Evolutionary conservation across 2,797 vertebrate genomes (phyloP).

Genomic region (Meda fulgida): DNA sequence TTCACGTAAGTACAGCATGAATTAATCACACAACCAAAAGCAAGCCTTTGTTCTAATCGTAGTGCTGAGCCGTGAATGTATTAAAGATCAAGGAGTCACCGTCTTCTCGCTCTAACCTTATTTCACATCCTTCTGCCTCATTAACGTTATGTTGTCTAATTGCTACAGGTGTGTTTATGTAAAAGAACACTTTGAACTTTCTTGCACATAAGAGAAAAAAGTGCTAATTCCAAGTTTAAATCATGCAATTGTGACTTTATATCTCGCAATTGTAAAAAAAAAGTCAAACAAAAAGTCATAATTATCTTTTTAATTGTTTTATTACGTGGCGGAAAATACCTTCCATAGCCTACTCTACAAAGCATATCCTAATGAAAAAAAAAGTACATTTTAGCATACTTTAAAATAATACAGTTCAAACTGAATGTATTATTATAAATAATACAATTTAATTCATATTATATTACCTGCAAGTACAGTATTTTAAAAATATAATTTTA

Average conservation of each 20-base stretch:
- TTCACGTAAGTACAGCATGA: slow-evolving; percentile 1
- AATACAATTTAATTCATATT: too few relatives aligned
- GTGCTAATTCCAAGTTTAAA: too few relatives aligned
- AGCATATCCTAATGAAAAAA: background rate
- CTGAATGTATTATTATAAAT: background rate
- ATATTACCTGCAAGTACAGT: too few relatives aligned
- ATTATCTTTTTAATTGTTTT: too few relatives aligned
- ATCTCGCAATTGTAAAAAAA: too few relatives aligned
- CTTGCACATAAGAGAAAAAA: too few relatives aligned
- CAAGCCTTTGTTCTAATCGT: slow-evolving; percentile 29
- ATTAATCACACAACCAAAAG: slow-evolving; percentile 50
- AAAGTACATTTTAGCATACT: background rate
- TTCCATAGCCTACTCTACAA: background rate
- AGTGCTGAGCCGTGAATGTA: slow-evolving; percentile 34
- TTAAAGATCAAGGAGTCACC: slow-evolving; percentile 41
- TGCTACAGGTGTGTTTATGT: background rate
- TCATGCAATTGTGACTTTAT: too few relatives aligned
- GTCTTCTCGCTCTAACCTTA: background rate
- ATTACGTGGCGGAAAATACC: too few relatives aligned
- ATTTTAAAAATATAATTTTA: too few relatives aligned
- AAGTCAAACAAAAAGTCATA: too few relatives aligned
- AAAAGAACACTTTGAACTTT: slow-evolving; percentile 2
- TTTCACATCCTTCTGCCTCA: background rate
- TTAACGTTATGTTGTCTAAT: background rate
- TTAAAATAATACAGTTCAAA: background rate